Percentiles rank a stretch among this genome's conserved stretches.
phyloP scores from a whole-genome alignment of 2,113 vertebrate species.

The Nesoenas mayeri region DNA sequence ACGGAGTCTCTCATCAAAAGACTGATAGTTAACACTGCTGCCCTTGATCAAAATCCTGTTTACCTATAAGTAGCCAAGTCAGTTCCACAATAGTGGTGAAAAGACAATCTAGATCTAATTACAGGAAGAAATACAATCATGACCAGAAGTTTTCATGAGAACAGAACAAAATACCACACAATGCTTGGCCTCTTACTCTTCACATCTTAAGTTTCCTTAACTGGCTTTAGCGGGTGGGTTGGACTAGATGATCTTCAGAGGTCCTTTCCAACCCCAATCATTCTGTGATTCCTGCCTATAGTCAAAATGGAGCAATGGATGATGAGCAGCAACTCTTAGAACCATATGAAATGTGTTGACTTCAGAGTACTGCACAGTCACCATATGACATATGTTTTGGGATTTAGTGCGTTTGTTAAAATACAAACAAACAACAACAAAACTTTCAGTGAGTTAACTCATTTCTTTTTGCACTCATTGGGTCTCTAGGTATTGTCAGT shows the following conservation, averaged over 20 bases:
- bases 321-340: background rate
- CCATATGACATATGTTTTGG: accelerated
- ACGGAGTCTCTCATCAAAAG: background rate
- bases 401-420: background rate
- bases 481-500: background rate
- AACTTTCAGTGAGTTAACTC: background rate
- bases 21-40: background rate
- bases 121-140: background rate
- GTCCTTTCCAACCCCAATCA: too few species aligned
- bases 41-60: background rate
- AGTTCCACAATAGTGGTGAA: background rate
- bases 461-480: background rate
- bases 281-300: background rate
- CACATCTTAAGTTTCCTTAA: background rate
- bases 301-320: accelerated
- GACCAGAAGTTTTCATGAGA: background rate
- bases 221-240: too few species aligned
- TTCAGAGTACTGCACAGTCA: background rate
- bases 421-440: background rate
- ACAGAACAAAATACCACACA: background rate
- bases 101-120: background rate
- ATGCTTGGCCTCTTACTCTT: background rate
- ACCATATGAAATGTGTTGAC: accelerated
- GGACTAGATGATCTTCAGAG: too few species aligned
- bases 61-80: background rate